A percentile compares a stretch with the other conserved stretches of the same genome.
Evolutionary conservation across 2,113 vertebrate genomes (phyloP).

Genomic region (Cromileptes altivelis): DNA sequence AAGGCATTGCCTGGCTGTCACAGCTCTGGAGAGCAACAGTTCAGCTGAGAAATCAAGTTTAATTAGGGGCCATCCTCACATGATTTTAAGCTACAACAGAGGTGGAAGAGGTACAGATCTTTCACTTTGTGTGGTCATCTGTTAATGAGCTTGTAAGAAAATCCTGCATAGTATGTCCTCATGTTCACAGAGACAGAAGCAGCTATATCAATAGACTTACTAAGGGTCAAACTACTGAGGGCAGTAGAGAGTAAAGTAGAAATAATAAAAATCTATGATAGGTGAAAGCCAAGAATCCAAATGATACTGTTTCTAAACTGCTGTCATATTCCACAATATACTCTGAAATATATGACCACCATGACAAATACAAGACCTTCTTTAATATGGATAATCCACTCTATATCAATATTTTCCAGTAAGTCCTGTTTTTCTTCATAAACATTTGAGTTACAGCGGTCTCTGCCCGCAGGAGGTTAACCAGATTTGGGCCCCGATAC

Average conservation of each 20-base stretch:
- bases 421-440: constrained; percentile 2
- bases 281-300: neutral
- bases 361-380: neutral
- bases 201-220: neutral
- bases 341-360: neutral
- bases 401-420: neutral
- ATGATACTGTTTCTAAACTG: neutral
- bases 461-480: constrained; percentile 15
- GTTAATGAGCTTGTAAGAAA: too few relatives aligned
- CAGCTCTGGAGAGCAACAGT: too few relatives aligned
- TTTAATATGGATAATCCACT: neutral
- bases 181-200: too few relatives aligned
- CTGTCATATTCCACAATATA: neutral
- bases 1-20: too few relatives aligned
- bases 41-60: too few relatives aligned
- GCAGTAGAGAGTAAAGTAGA: neutral
- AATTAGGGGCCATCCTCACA: too few relatives aligned
- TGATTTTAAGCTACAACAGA: too few relatives aligned
- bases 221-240: neutral
- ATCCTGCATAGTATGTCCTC: too few relatives aligned
- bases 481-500: neutral
- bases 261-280: neutral
- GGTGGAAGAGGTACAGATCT: too few relatives aligned
- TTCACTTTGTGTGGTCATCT: too few relatives aligned
- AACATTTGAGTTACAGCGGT: neutral